A percentile compares a stretch with the other conserved stretches of the same genome.
Conservation (phyloP, 2,888 invertebrate genomes). For the Caenorhabditis parvicauda region DNA sequence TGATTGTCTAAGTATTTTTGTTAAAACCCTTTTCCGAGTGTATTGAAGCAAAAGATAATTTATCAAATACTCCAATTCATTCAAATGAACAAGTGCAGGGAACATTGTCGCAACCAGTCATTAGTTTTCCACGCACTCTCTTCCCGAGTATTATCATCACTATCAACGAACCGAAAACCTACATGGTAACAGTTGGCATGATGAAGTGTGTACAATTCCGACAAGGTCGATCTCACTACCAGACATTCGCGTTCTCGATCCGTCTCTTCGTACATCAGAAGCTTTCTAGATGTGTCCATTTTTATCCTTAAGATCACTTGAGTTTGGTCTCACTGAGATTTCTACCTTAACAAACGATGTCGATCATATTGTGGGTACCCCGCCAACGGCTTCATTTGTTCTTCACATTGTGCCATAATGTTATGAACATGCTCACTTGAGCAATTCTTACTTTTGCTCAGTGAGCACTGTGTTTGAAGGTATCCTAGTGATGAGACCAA, state of each 20-base stretch:
- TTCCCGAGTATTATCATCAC: neutral
- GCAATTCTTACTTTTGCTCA: constrained; percentile 38
- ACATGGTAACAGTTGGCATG: constrained; percentile 43
- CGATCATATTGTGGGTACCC: constrained; percentile 31
- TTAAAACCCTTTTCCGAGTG: neutral
- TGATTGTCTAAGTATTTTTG: neutral
- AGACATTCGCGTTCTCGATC: constrained; percentile 44
- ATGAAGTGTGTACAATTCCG: constrained; percentile 39
- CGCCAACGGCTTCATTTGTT: constrained; percentile 32
- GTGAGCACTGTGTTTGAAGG: constrained; percentile 38
- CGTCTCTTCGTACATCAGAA: constrained; percentile 35
- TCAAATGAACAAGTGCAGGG: no score
- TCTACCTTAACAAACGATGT: constrained; percentile 34
- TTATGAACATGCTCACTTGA: constrained; percentile 41
- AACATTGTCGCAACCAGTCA: no score
- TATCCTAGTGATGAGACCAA: constrained; percentile 31
- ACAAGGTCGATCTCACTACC: constrained; percentile 35
- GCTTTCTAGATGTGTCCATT: constrained; percentile 41
- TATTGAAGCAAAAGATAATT: neutral
- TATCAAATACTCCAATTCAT: no score
- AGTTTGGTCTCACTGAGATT: neutral
- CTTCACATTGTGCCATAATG: constrained; percentile 38
- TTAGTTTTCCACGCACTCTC: neutral
- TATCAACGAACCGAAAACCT: constrained; percentile 1
- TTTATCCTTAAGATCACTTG: constrained; percentile 30